A percentile compares a stretch with the other conserved stretches of the same genome.
Evolutionary conservation across 2,113 vertebrate species (phyloP).

Genomic region (Sinocyclocheilus rhinocerous): DNA sequence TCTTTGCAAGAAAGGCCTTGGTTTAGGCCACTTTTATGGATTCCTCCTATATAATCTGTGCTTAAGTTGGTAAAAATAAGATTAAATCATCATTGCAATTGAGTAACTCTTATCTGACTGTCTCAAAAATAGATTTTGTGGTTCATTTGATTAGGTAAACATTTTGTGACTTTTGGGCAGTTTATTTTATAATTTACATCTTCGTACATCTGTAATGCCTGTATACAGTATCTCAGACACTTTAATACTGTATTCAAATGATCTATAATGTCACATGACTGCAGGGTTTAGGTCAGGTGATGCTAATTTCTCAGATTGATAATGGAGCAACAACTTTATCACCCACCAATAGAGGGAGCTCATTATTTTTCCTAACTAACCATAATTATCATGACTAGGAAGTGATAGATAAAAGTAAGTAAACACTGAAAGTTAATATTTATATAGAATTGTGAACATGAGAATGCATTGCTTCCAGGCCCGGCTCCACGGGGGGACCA

Average conservation of each 20-base stretch:
- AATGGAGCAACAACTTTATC: not conserved
- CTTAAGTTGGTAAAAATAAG: not conserved
- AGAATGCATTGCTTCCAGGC: not conserved
- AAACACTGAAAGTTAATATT: not conserved
- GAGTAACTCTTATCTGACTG: not conserved
- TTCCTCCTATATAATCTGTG: not conserved
- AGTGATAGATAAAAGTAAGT: not conserved
- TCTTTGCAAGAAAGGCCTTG: not conserved
- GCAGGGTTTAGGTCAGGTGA: not conserved
- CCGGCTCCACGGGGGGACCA: too few species aligned
- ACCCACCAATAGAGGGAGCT: constrained; percentile 20
- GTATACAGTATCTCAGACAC: not conserved
- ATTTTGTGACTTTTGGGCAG: not conserved
- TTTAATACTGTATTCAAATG: not conserved
- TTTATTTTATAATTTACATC: not conserved
- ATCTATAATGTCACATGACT: constrained; percentile 27
- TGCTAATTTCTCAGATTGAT: constrained; percentile 11
- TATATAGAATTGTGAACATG: not conserved
- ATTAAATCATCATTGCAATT: not conserved
- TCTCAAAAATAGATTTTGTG: not conserved
- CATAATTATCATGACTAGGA: not conserved
- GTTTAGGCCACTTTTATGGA: not conserved
- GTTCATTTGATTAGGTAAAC: not conserved
- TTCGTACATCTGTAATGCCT: not conserved
- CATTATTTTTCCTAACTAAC: not conserved